Evolutionary conservation across 2,888 invertebrate species (phyloP).

Genomic region (Noctua pronuba): DNA sequence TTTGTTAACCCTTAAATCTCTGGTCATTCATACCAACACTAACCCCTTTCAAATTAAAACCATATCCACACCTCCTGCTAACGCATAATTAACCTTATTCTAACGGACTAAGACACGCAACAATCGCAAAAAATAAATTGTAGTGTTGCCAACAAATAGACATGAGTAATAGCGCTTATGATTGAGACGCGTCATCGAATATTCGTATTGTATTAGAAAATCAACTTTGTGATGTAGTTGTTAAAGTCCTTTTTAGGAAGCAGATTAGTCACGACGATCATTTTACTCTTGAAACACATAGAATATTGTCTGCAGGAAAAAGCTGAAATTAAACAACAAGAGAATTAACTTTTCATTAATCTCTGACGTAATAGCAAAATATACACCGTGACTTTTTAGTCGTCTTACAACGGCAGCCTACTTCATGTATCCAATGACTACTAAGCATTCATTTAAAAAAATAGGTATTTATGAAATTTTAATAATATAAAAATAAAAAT

Average conservation of each 20-base stretch:
- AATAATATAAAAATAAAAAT: too few species aligned
- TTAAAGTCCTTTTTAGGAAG: conserved; percentile 1
- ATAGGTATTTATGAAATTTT: too few species aligned
- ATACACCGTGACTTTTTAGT: too few species aligned
- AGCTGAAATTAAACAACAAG: neutral
- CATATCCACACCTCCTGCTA: neutral
- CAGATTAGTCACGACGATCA: neutral
- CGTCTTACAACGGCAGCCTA: too few species aligned
- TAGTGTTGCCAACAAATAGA: conserved; percentile 39
- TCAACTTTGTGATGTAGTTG: accelerated
- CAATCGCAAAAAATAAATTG: conserved; percentile 10
- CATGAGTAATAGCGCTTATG: conserved; percentile 69
- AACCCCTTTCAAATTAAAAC: conserved; percentile 56
- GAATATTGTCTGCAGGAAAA: conserved; percentile 13
- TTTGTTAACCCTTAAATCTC: conserved; percentile 52
- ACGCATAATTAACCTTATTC: conserved; percentile 12
- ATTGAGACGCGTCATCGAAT: conserved; percentile 70
- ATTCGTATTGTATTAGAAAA: neutral
- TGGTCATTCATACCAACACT: conserved; percentile 51
- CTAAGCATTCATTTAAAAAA: too few species aligned
- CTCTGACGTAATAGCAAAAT: neutral
- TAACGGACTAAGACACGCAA: neutral
- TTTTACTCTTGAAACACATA: conserved; percentile 2
- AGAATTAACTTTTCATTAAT: neutral
- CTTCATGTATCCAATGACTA: too few species aligned